Conservation (phyloP, 2,113 vertebrate species). For the Heloderma charlesbogerti region DNA sequence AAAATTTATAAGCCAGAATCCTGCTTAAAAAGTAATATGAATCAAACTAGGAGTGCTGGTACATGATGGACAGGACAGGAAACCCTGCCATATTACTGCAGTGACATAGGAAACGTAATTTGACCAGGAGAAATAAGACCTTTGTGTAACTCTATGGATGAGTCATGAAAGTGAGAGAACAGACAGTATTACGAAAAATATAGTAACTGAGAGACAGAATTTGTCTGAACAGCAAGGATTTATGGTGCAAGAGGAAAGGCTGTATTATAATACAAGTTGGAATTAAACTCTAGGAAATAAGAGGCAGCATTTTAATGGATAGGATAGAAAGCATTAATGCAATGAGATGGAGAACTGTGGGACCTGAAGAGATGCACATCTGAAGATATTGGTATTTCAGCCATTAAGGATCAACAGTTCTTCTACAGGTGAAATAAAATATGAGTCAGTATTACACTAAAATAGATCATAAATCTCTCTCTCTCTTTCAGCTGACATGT, state of each 20-base stretch:
- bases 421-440: slow-evolving; percentile 20
- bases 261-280: slow-evolving; percentile 18
- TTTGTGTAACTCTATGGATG: slow-evolving; percentile 29
- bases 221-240: slow-evolving; percentile 21
- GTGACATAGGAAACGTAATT: not conserved
- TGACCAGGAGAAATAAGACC: slow-evolving; percentile 16
- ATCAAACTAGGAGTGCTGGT: not conserved
- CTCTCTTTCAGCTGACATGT: slow-evolving; percentile 7
- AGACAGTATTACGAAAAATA: not conserved
- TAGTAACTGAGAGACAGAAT: slow-evolving; percentile 33
- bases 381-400: slow-evolving; percentile 22
- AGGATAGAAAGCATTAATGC: slow-evolving; percentile 2
- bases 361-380: not conserved
- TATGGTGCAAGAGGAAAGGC: not conserved
- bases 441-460: slow-evolving; percentile 45
- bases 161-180: slow-evolving; percentile 26
- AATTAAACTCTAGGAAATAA: slow-evolving; percentile 32
- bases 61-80: not conserved
- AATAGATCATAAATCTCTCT: slow-evolving; percentile 24
- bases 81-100: not conserved
- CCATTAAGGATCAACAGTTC: slow-evolving; percentile 9
- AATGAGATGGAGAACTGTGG: slow-evolving; percentile 9
- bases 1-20: not conserved
- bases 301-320: slow-evolving; percentile 9
- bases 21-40: not conserved